phyloP scores from a whole-genome alignment of 2,113 vertebrate genomes.

The Pteruthius melanotis region DNA sequence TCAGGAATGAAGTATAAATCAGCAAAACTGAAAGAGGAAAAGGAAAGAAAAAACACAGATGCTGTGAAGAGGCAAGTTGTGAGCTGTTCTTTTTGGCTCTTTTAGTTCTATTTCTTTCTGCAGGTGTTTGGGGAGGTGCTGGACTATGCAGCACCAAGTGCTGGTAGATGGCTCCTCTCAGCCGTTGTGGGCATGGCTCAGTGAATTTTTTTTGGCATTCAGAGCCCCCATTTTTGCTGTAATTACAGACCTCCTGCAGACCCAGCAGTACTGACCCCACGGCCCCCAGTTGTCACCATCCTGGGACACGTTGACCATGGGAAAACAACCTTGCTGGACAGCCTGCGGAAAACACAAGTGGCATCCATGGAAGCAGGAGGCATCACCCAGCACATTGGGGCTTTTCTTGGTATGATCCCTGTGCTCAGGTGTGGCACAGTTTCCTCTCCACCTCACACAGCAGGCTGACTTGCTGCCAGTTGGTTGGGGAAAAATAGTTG shows the following conservation, averaged over 20 bases:
- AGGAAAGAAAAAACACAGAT: constrained; percentile 81
- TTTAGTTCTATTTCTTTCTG: background rate
- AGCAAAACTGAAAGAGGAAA: constrained; percentile 76
- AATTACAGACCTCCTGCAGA: constrained; percentile 80
- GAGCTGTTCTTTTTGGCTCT: background rate
- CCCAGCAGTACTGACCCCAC: constrained; percentile 70
- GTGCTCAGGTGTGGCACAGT: accelerated
- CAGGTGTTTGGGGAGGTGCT: background rate
- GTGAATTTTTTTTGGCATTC: background rate
- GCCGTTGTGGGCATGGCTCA: background rate
- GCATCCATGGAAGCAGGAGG: constrained; percentile 83
- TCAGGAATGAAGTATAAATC: constrained; percentile 89
- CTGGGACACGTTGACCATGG: constrained; percentile 98
- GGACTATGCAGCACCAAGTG: accelerated
- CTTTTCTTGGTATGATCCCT: constrained; percentile 79
- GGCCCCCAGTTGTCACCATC: constrained; percentile 91
- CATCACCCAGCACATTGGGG: constrained; percentile 89
- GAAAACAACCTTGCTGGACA: constrained; percentile 93
- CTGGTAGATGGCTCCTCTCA: background rate
- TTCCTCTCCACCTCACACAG: background rate
- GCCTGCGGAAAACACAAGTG: constrained; percentile 87
- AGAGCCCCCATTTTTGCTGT: background rate
- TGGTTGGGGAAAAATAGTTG: background rate
- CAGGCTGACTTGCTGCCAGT: background rate
- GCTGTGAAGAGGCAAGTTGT: constrained; percentile 76